Evolutionary conservation across 1,140 invertebrate species (phyloP).

Genomic region (Eriocheir sinensis): DNA sequence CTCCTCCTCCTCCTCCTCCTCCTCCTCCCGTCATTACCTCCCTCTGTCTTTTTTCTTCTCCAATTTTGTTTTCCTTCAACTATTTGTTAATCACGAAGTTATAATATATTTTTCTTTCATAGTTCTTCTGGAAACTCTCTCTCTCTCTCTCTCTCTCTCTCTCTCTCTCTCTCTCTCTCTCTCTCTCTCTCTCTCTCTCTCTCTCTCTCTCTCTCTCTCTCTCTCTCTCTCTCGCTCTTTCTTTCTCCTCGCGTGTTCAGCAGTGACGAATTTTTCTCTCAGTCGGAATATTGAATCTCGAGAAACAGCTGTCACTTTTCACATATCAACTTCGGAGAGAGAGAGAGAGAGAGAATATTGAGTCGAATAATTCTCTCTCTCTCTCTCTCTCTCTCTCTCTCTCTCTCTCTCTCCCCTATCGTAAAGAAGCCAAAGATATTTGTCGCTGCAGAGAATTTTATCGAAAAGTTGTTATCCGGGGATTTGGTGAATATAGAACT

Average conservation of each 20-base stretch:
- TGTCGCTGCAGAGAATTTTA: neutral
- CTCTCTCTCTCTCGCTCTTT: neutral
- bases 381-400: conserved; percentile 21
- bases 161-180: neutral
- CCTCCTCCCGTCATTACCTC: neutral
- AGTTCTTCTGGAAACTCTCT: neutral
- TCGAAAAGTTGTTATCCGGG: neutral
- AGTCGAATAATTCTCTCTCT: neutral
- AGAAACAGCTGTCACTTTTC: conserved; percentile 24
- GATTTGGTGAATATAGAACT: neutral
- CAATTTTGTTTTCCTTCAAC: neutral
- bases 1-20: conserved; percentile 2
- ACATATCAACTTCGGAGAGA: neutral
- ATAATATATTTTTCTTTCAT: neutral
- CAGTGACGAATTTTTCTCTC: neutral
- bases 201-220: conserved; percentile 24
- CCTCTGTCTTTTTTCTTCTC: neutral
- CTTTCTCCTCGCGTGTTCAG: neutral
- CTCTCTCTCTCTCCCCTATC: neutral
- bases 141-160: neutral
- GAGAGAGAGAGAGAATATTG: neutral
- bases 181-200: conserved; percentile 34
- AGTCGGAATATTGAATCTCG: neutral
- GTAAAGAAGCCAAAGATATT: neutral
- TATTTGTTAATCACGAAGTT: neutral